Conservation (phyloP, 1,140 invertebrate species). For the Ctenoplectra terminalis region DNA sequence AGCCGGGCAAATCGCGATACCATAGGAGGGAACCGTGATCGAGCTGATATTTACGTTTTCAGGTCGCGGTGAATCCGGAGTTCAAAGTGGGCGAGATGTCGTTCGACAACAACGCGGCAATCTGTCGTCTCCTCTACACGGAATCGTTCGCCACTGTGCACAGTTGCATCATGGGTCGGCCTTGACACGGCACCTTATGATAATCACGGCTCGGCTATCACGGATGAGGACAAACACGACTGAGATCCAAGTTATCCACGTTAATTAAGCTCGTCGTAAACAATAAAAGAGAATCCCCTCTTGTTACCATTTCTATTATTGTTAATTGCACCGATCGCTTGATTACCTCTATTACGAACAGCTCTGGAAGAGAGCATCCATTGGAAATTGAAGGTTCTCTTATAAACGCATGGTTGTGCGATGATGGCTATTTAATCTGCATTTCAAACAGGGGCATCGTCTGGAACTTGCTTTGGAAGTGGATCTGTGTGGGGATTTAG, state of each 20-base stretch:
- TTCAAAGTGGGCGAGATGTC: slow-evolving; percentile 94
- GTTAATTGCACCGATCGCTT: neutral
- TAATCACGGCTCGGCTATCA: neutral
- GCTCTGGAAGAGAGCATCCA: too few relatives aligned
- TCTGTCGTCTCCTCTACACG: slow-evolving; percentile 91
- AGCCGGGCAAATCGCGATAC: slow-evolving; percentile 33
- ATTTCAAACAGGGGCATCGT: too few relatives aligned
- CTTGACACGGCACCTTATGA: slow-evolving; percentile 77
- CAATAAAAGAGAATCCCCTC: slow-evolving; percentile 1
- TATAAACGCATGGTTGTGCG: too few relatives aligned
- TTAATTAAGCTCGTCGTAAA: neutral
- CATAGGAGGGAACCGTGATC: slow-evolving; percentile 12
- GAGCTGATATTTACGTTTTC: slow-evolving; percentile 62
- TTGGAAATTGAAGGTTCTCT: too few relatives aligned
- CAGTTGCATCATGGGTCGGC: slow-evolving; percentile 88
- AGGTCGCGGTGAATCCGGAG: slow-evolving; percentile 92
- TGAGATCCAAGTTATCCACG: neutral
- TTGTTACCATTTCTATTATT: too few relatives aligned
- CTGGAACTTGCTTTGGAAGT: too few relatives aligned
- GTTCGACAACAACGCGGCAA: slow-evolving; percentile 95
- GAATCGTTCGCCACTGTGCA: slow-evolving; percentile 89
- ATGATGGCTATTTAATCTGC: too few relatives aligned
- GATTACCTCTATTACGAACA: neutral
- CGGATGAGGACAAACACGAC: neutral
- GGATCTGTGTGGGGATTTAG: too few relatives aligned